Conservation (phyloP, 2,888 invertebrate species). For the Nymphalis polychloros region DNA sequence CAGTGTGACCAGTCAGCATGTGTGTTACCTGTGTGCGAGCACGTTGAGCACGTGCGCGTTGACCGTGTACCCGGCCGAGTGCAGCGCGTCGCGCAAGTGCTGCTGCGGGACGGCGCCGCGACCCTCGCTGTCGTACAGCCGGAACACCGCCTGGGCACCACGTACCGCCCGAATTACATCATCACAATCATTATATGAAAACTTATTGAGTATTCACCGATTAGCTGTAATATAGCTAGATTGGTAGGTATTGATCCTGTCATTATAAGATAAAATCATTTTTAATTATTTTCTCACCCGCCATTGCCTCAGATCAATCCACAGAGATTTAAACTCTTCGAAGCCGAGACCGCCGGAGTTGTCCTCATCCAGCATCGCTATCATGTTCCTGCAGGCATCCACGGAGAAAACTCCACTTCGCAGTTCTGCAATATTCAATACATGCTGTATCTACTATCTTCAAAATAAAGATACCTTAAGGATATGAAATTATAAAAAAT, state of each 20-base stretch:
- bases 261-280: too few species aligned
- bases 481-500: background rate
- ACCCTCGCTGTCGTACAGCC: constrained; percentile 89
- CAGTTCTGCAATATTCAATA: constrained; percentile 81
- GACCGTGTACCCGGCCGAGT: constrained; percentile 93
- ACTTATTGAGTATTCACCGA: too few species aligned
- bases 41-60: constrained; percentile 95
- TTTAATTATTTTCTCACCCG: constrained; percentile 80
- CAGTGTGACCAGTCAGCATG: too few species aligned
- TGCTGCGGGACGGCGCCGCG: constrained; percentile 91
- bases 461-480: constrained; percentile 2
- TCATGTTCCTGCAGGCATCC: constrained; percentile 95
- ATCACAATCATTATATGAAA: too few species aligned
- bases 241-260: too few species aligned
- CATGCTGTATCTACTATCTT: background rate
- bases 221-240: too few species aligned
- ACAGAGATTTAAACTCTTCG: constrained; percentile 93
- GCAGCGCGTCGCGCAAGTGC: constrained; percentile 91
- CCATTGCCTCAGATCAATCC: constrained; percentile 93
- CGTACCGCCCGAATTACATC: too few species aligned
- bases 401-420: constrained; percentile 91
- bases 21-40: constrained; percentile 87
- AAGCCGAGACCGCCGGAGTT: constrained; percentile 95
- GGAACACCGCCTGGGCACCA: constrained; percentile 88
- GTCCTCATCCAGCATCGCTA: constrained; percentile 95